phyloP scores from a whole-genome alignment of 2,888 invertebrate species.

The Pristionchus fissidentatus region DNA sequence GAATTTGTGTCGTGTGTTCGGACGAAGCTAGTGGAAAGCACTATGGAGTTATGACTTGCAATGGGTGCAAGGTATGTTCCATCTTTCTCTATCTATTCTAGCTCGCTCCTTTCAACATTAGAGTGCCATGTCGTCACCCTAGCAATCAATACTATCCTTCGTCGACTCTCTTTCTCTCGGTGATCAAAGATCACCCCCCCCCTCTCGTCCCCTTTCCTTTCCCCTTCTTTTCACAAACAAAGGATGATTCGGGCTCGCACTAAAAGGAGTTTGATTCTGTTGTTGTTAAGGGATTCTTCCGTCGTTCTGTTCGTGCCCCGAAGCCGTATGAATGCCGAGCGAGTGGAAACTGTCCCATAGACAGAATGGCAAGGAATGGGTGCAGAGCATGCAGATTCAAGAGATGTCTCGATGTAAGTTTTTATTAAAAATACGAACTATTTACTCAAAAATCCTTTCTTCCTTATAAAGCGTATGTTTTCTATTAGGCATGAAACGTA shows the following conservation, averaged over 20 bases:
- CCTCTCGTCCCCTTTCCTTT: neutral
- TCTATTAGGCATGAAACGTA: too few relatives aligned
- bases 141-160: constrained; percentile 19
- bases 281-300: constrained; percentile 42
- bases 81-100: neutral
- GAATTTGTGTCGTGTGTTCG: constrained; percentile 43
- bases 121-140: neutral
- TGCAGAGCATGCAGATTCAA: constrained; percentile 45
- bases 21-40: constrained; percentile 48
- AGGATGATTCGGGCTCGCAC: neutral
- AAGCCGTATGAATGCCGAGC: constrained; percentile 46
- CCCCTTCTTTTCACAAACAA: neutral
- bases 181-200: constrained; percentile 35
- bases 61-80: constrained; percentile 41
- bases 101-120: neutral
- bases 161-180: constrained; percentile 15
- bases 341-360: constrained; percentile 33
- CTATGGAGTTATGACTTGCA: constrained; percentile 48
- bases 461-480: too few relatives aligned
- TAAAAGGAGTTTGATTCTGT: neutral
- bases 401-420: constrained; percentile 39
- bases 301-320: constrained; percentile 47
- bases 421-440: too few relatives aligned
- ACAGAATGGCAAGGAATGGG: constrained; percentile 41
- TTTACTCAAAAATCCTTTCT: too few relatives aligned